phyloP scores from a whole-genome alignment of 1,140 invertebrate species.

The Schmidtea mediterranea region DNA sequence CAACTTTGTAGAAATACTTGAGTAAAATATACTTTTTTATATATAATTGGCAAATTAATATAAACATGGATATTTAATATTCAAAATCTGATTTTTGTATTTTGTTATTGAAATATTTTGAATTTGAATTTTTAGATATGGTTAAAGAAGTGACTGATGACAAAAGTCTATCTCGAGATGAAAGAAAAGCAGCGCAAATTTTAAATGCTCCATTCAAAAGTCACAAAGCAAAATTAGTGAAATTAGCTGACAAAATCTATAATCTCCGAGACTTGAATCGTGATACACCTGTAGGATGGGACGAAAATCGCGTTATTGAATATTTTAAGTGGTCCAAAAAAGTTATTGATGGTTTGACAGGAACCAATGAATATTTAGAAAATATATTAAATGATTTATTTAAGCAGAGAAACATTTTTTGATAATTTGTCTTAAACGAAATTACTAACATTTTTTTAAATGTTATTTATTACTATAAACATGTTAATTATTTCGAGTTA shows the following conservation, averaged over 20 bases:
- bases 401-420: slow-evolving; percentile 4
- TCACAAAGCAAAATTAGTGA: slow-evolving; percentile 45
- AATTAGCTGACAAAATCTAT: slow-evolving; percentile 57
- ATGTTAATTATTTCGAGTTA: no score
- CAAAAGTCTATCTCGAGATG: background rate
- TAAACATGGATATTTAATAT: no score
- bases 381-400: slow-evolving; percentile 34
- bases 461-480: no score
- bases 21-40: no score
- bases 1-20: no score
- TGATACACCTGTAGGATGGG: slow-evolving; percentile 37
- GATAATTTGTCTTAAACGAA: no score
- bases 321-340: slow-evolving; percentile 45
- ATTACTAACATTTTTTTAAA: no score
- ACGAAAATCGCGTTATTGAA: slow-evolving; percentile 31
- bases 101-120: no score
- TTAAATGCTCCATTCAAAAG: slow-evolving; percentile 33
- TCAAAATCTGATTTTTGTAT: no score
- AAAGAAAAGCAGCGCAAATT: slow-evolving; percentile 31
- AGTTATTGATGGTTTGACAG: slow-evolving; percentile 39
- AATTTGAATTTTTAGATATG: no score
- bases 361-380: slow-evolving; percentile 39
- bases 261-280: slow-evolving; percentile 46
- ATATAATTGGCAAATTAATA: no score
- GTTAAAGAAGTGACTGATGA: background rate